A percentile compares a stretch with the other conserved stretches of the same genome.
phyloP scores from a whole-genome alignment of 2,113 vertebrate genomes.

The Orientallactaga bullata region DNA sequence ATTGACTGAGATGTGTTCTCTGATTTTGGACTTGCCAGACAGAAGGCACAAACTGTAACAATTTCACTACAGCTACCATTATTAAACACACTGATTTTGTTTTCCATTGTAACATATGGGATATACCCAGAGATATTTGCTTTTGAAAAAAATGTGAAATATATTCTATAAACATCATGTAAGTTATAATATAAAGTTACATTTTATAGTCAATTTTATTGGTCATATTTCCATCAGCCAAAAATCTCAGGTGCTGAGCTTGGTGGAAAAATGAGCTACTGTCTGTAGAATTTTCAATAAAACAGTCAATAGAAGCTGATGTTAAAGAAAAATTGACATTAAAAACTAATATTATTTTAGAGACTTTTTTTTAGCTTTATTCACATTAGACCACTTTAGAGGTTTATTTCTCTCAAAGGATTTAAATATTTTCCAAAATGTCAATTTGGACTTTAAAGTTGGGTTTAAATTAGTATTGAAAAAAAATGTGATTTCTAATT shows the following conservation, averaged over 20 bases:
- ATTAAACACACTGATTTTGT: slow-evolving; percentile 70
- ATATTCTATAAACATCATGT: slow-evolving; percentile 83
- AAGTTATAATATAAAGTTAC: slow-evolving; percentile 85
- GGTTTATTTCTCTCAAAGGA: slow-evolving; percentile 74
- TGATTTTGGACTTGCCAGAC: not conserved
- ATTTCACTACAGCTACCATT: slow-evolving; percentile 24
- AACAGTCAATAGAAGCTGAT: slow-evolving; percentile 81
- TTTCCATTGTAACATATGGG: slow-evolving; percentile 67
- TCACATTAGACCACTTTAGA: slow-evolving; percentile 67
- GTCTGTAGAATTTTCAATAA: slow-evolving; percentile 88
- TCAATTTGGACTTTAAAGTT: slow-evolving; percentile 69
- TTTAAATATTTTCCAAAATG: slow-evolving; percentile 64
- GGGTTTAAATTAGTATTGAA: slow-evolving; percentile 17
- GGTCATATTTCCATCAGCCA: slow-evolving; percentile 85
- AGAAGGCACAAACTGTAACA: not conserved
- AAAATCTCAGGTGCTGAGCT: slow-evolving; percentile 88
- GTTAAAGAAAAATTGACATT: slow-evolving; percentile 83
- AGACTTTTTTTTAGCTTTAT: slow-evolving; percentile 76
- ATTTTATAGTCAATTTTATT: slow-evolving; percentile 87
- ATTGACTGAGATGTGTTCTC: not conserved
- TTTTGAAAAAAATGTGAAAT: slow-evolving; percentile 78
- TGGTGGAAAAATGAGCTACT: slow-evolving; percentile 89
- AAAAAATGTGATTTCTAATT: slow-evolving; percentile 19
- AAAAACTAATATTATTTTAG: slow-evolving; percentile 85
- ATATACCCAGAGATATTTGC: slow-evolving; percentile 67